Percentiles rank a stretch among this genome's conserved stretches.
Evolutionary conservation across 1,140 invertebrate species (phyloP).

Genomic region (Ptiloglossa arizonensis): DNA sequence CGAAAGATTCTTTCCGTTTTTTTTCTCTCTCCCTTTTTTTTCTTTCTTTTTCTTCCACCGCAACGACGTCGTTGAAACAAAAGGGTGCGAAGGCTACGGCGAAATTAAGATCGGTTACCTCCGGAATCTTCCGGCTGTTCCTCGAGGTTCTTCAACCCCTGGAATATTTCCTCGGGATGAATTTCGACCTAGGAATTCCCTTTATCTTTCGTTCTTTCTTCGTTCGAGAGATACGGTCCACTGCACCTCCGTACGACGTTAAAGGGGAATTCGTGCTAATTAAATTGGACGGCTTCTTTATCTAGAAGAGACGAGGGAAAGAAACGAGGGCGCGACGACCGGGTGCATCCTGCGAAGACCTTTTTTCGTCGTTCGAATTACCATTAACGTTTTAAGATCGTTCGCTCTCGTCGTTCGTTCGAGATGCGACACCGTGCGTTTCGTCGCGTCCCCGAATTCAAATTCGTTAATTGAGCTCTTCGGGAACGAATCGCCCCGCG

Average conservation of each 20-base stretch:
- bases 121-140: neutral
- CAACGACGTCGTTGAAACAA: neutral
- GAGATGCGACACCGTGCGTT: too few relatives aligned
- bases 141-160: constrained; percentile 19
- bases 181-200: constrained; percentile 23
- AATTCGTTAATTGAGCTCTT: too few relatives aligned
- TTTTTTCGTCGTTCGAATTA: constrained; percentile 21
- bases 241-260: constrained; percentile 35
- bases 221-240: constrained; percentile 40
- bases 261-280: constrained; percentile 60
- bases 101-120: constrained; percentile 37
- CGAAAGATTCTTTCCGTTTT: too few relatives aligned
- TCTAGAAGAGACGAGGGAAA: neutral
- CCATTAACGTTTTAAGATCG: neutral
- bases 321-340: constrained; percentile 33
- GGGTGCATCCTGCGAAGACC: constrained; percentile 22
- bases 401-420: constrained; percentile 4
- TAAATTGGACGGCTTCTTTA: constrained; percentile 53
- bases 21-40: too few relatives aligned
- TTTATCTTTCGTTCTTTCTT: constrained; percentile 38
- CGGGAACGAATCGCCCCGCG: too few relatives aligned
- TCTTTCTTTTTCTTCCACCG: neutral
- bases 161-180: constrained; percentile 16
- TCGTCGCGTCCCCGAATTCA: too few relatives aligned
- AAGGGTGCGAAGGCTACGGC: constrained; percentile 10